phyloP scores from a whole-genome alignment of 2,113 vertebrate species.

The Elephantulus edwardii region DNA sequence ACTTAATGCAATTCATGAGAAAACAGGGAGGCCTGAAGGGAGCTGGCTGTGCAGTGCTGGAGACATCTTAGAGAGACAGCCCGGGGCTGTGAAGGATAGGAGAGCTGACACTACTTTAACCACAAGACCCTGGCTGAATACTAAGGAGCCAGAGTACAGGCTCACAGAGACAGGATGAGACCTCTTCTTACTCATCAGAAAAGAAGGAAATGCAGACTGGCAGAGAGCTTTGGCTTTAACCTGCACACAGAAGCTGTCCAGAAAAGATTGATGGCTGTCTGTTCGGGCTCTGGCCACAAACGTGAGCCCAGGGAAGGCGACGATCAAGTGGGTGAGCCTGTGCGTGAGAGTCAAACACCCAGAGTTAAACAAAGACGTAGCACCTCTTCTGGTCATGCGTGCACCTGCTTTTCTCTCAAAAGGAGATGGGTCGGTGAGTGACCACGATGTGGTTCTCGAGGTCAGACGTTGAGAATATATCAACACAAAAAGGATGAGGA shows the following conservation, averaged over 20 bases:
- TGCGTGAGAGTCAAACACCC: background rate
- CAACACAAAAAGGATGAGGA: background rate
- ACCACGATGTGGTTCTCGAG: background rate
- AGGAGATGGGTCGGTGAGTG: background rate
- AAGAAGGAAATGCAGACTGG: background rate
- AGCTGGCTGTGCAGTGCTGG: background rate
- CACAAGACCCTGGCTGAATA: constrained; percentile 27
- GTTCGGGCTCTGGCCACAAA: background rate
- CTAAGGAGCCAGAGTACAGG: background rate
- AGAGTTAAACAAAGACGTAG: background rate
- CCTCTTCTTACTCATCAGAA: background rate
- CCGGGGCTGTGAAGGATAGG: background rate
- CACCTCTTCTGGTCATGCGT: background rate
- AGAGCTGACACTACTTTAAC: constrained; percentile 31
- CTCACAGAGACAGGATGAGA: background rate
- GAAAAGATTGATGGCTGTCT: background rate
- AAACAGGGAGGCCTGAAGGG: constrained; percentile 21
- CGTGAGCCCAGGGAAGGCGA: background rate
- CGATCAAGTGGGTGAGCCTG: background rate
- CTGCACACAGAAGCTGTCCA: background rate
- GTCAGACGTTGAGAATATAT: background rate
- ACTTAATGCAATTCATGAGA: background rate
- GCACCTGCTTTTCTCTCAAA: background rate
- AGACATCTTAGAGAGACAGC: constrained; percentile 45
- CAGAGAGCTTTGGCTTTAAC: background rate